These are phyloP conservation scores for Macrosiphum euphorbiae DNA, from an alignment of 2,888 invertebrate genomes.

Conservation along the genomic window DNA sequence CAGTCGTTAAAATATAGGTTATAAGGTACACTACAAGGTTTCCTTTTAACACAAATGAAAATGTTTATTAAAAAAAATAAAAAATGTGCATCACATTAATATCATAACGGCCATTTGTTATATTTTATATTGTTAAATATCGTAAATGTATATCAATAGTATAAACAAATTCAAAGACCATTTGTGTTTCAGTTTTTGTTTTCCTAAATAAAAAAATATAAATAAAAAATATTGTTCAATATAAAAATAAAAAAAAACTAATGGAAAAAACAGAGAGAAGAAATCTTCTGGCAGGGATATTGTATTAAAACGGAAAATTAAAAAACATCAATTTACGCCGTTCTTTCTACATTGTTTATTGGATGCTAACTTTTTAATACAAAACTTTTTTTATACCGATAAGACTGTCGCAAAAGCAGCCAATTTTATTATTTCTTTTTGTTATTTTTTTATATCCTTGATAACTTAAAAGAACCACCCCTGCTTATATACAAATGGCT, in stretches of 20 bases:
- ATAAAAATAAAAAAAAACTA: constrained; percentile 9
- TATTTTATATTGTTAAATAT: constrained; percentile 48
- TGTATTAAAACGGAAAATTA: constrained; percentile 64
- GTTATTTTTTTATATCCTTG: constrained; percentile 64
- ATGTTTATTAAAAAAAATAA: constrained; percentile 37
- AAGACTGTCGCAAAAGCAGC: constrained; percentile 64
- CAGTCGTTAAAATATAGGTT: constrained; percentile 6
- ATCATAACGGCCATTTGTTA: constrained; percentile 38
- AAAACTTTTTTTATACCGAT: constrained; percentile 65
- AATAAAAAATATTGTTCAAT: constrained; percentile 58
- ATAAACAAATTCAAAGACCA: constrained; percentile 57
- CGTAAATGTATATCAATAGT: constrained; percentile 46
- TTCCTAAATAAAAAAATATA: constrained; percentile 54
- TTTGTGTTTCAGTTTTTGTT: constrained; percentile 58
- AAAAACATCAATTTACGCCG: constrained; percentile 65
- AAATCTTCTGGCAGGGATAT: constrained; percentile 63
- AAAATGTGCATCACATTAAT: constrained; percentile 34
- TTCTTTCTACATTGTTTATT: constrained; percentile 65
- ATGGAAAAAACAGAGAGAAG: constrained; percentile 45
- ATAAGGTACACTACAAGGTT: neutral
- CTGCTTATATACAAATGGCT: constrained; percentile 59
- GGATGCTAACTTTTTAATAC: constrained; percentile 65
- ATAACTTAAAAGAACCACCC: constrained; percentile 64
- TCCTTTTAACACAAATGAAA: constrained; percentile 10
- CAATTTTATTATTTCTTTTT: constrained; percentile 65